Evolutionary conservation across 2,888 invertebrate species (phyloP).

Genomic region (Euproctis similis): DNA sequence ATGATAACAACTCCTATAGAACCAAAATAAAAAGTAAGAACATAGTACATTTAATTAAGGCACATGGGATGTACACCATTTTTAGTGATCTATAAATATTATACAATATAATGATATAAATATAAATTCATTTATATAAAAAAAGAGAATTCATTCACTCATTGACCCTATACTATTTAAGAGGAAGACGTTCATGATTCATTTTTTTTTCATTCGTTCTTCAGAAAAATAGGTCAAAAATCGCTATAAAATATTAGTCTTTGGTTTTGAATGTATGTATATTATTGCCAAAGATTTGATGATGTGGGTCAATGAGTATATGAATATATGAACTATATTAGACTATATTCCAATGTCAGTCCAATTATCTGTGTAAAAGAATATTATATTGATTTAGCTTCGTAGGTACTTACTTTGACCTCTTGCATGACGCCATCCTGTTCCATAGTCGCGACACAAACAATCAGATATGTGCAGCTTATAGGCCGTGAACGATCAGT

Average conservation of each 20-base stretch:
- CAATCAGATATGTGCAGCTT: constrained; percentile 14
- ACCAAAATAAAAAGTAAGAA: constrained; percentile 60
- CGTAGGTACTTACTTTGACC: constrained; percentile 45
- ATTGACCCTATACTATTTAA: constrained; percentile 38
- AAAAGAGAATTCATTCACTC: constrained; percentile 49
- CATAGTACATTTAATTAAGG: constrained; percentile 70
- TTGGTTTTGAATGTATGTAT: constrained; percentile 59
- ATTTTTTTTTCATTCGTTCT: constrained; percentile 20
- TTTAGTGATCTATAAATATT: constrained; percentile 57
- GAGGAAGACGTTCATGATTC: constrained; percentile 53
- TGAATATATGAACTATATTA: constrained; percentile 44
- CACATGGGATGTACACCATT: constrained; percentile 64
- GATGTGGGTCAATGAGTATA: constrained; percentile 60
- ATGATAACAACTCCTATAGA: constrained; percentile 62
- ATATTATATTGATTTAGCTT: constrained; percentile 30
- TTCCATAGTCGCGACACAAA: constrained; percentile 17
- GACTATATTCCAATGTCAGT: constrained; percentile 56
- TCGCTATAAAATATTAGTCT: constrained; percentile 50
- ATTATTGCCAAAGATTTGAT: constrained; percentile 45
- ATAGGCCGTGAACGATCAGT: constrained; percentile 12
- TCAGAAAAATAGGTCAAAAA: constrained; percentile 43
- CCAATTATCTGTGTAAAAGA: constrained; percentile 32
- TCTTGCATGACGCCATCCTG: constrained; percentile 39
- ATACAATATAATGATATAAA: constrained; percentile 62
- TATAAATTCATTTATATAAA: constrained; percentile 38